Evolutionary conservation across 2,888 invertebrate species (phyloP).

Genomic region (Harmothoe impar): DNA sequence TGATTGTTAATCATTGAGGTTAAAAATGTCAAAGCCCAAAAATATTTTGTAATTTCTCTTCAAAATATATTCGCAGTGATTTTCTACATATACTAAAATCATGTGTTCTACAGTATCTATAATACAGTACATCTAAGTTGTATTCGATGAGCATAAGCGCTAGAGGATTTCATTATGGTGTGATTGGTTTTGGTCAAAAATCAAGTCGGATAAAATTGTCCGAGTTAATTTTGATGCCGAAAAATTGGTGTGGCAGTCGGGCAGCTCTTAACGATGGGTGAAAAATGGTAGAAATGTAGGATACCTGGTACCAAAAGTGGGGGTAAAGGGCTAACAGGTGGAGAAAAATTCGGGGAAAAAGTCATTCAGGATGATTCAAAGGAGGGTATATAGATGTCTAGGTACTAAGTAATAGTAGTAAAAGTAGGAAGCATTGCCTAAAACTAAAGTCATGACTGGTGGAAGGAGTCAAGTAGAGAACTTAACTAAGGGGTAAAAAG

Average conservation of each 20-base stretch:
- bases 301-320: constrained; percentile 5
- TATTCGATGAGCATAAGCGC: too few species aligned
- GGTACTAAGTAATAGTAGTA: neutral
- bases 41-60: too few species aligned
- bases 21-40: too few species aligned
- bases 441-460: constrained; percentile 35
- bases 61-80: too few species aligned
- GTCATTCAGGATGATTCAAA: constrained; percentile 29
- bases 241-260: constrained; percentile 47
- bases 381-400: neutral
- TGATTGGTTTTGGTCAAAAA: too few species aligned
- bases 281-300: constrained; percentile 37
- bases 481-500: constrained; percentile 50
- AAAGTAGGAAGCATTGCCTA: constrained; percentile 38
- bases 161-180: too few species aligned
- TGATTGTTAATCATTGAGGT: too few species aligned
- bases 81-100: too few species aligned
- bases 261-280: constrained; percentile 38
- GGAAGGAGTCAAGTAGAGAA: neutral
- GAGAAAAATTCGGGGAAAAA: neutral
- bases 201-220: too few species aligned
- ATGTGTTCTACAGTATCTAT: too few species aligned
- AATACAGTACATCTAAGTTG: neutral
- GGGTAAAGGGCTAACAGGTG: neutral
- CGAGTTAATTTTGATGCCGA: neutral